Percentiles rank a stretch among this genome's conserved stretches.
Conservation (phyloP, 2,113 vertebrate genomes). For the Podarcis cretensis region DNA sequence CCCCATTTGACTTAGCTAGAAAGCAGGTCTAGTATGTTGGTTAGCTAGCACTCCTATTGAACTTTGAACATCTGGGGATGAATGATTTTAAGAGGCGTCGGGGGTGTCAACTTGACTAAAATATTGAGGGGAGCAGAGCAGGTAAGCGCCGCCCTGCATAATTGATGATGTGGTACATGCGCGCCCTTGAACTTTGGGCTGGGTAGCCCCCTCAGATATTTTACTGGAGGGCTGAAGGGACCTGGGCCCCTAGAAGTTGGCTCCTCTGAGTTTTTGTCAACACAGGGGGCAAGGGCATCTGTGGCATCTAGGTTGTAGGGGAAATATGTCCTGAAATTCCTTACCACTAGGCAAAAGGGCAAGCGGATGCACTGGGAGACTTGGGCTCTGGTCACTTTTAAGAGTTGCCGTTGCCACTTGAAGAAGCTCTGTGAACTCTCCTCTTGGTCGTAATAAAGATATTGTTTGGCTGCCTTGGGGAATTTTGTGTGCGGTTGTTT, state of each 20-base stretch:
- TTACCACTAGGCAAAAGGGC: neutral
- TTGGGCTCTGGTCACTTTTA: neutral
- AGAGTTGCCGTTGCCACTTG: neutral
- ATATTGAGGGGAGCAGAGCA: no score
- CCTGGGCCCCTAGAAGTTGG: neutral
- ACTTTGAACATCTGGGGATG: neutral
- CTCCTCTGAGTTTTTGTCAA: no score
- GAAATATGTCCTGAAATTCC: neutral
- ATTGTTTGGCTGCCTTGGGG: neutral
- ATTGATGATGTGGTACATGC: no score
- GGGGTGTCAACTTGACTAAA: no score
- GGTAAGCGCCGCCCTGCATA: no score
- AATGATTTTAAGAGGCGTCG: neutral
- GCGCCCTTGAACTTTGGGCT: no score
- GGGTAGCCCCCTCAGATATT: no score
- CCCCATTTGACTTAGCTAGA: neutral
- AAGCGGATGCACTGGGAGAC: neutral
- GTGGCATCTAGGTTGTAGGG: neutral
- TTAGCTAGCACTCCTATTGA: neutral
- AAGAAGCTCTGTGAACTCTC: neutral
- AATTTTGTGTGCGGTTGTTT: neutral
- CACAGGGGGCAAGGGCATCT: neutral
- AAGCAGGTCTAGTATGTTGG: neutral
- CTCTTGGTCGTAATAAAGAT: neutral
- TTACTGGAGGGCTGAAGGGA: neutral